A percentile compares a stretch with the other conserved stretches of the same genome.
Evolutionary conservation across 2,113 vertebrate genomes (phyloP).

Genomic region (Lampris megalopsis): DNA sequence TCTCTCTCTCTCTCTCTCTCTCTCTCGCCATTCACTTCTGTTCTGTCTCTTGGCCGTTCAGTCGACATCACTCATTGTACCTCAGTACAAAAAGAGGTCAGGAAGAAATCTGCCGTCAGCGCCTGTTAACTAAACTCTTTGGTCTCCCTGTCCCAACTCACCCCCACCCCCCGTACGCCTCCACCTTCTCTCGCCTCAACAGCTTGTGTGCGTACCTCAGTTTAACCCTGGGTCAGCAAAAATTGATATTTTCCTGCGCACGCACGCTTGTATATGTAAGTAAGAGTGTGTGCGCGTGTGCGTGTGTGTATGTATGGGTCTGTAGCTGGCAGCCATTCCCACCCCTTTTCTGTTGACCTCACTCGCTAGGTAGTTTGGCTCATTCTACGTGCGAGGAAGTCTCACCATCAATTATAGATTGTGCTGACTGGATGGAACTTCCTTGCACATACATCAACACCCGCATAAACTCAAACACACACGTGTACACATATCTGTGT

Average conservation of each 20-base stretch:
- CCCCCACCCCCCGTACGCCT: conserved; percentile 16
- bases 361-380: conserved; percentile 47
- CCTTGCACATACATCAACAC: conserved; percentile 5
- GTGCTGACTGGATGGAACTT: conserved; percentile 64
- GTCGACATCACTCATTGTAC: conserved; percentile 18
- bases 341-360: conserved; percentile 27
- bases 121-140: conserved; percentile 12
- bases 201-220: conserved; percentile 53
- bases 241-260: conserved; percentile 47
- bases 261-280: conserved; percentile 22
- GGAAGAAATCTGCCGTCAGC: conserved; percentile 22
- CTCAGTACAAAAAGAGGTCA: conserved; percentile 34
- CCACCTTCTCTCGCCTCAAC: conserved; percentile 16
- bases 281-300: conserved; percentile 10
- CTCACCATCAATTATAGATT: conserved; percentile 67
- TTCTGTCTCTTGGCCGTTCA: conserved; percentile 13
- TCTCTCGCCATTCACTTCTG: conserved; percentile 7
- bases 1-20: neutral
- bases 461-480: neutral
- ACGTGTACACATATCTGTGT: neutral
- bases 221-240: conserved; percentile 56
- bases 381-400: conserved; percentile 62
- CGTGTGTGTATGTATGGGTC: conserved; percentile 5
- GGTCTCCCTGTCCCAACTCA: neutral
- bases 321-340: conserved; percentile 49